phyloP scores from a whole-genome alignment of 2,888 invertebrate species.

The Cheilosia vernalis region DNA sequence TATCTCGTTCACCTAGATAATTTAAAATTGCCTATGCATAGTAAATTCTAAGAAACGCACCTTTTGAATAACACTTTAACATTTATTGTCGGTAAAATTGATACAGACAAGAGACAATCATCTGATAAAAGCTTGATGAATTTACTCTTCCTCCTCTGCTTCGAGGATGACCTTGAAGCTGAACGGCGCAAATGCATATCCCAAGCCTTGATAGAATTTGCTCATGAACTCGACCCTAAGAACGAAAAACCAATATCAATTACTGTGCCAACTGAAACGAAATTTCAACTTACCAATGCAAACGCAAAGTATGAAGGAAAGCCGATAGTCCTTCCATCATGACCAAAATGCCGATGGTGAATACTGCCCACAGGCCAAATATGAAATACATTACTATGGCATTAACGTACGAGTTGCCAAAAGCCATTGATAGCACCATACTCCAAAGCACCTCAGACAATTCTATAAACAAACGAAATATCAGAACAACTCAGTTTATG shows the following conservation, averaged over 20 bases:
- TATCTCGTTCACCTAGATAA: neutral
- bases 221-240: slow-evolving; percentile 97
- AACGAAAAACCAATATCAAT: neutral
- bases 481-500: neutral
- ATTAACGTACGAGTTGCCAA: slow-evolving; percentile 86
- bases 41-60: neutral
- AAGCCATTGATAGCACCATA: slow-evolving; percentile 93
- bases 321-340: slow-evolving; percentile 99
- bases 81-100: slow-evolving; percentile 11
- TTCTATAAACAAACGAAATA: slow-evolving; percentile 84
- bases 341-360: slow-evolving; percentile 97
- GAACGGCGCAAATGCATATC: slow-evolving; percentile 93
- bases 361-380: slow-evolving; percentile 95
- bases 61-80: neutral
- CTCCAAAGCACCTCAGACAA: slow-evolving; percentile 95
- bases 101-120: neutral
- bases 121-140: neutral
- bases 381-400: slow-evolving; percentile 91
- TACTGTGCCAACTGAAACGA: neutral
- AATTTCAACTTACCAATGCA: slow-evolving; percentile 90
- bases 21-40: neutral
- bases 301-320: slow-evolving; percentile 98
- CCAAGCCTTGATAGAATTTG: slow-evolving; percentile 93
- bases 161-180: slow-evolving; percentile 90
- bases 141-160: slow-evolving; percentile 84